A percentile compares a stretch with the other conserved stretches of the same genome.
These are phyloP conservation scores for Holocentrus rufus DNA, from an alignment of 2,797 vertebrate genomes.

Conservation along the genomic window DNA sequence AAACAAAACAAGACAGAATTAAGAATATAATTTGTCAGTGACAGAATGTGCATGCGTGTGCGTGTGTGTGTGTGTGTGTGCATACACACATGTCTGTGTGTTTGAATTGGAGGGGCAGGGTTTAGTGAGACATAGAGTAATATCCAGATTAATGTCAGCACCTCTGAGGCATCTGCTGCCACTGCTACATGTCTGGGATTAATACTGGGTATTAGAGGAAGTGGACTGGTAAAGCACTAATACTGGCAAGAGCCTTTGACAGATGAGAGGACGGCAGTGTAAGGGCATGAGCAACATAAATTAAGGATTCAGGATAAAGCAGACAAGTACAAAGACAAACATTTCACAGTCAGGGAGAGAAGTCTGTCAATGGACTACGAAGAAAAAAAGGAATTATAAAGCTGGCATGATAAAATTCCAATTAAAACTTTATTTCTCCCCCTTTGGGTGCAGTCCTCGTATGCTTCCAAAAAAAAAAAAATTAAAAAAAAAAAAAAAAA, in stretches of 20 bases:
- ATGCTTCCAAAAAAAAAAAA: constrained; percentile 9
- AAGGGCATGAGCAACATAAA: constrained; percentile 14
- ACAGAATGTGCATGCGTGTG: constrained; percentile 4
- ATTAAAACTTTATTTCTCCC: constrained; percentile 44
- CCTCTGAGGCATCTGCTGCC: constrained; percentile 34
- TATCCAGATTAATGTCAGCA: constrained; percentile 45
- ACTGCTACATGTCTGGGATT: constrained; percentile 30
- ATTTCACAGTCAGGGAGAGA: constrained; percentile 29
- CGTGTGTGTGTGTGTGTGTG: constrained; percentile 18
- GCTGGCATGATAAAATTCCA: constrained; percentile 57
- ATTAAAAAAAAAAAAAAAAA: no score
- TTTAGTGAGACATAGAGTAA: constrained; percentile 24
- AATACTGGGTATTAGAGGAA: constrained; percentile 29
- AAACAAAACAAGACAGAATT: constrained; percentile 3
- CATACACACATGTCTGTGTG: not conserved
- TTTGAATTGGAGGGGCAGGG: constrained; percentile 6
- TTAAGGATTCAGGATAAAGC: constrained; percentile 39
- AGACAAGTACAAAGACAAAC: constrained; percentile 49
- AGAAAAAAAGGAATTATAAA: constrained; percentile 27
- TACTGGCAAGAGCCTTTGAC: constrained; percentile 19
- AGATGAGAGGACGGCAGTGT: constrained; percentile 11
- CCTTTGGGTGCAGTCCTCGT: constrained; percentile 28
- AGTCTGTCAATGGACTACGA: constrained; percentile 1
- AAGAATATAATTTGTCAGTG: not conserved
- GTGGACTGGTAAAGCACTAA: constrained; percentile 24